phyloP scores from a whole-genome alignment of 2,113 vertebrate species.

The Charadrius vociferus region DNA sequence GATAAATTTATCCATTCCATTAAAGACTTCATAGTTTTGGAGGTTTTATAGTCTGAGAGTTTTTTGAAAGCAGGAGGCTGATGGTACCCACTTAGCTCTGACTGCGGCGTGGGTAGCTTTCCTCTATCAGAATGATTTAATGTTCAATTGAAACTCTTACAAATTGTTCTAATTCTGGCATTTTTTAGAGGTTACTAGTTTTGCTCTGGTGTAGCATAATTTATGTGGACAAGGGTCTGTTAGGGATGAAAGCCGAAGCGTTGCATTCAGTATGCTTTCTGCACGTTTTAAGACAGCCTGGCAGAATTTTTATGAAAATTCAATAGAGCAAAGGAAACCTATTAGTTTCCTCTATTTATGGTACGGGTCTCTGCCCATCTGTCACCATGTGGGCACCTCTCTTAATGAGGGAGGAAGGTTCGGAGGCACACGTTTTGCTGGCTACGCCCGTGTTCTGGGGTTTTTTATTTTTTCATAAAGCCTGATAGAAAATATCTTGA shows the following conservation, averaged over 20 bases:
- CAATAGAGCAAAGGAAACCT: neutral
- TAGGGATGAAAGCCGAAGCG: neutral
- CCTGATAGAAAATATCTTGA: slow-evolving; percentile 21
- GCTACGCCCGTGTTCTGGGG: neutral
- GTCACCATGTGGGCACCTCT: neutral
- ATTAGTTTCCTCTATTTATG: neutral
- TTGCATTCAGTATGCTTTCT: neutral
- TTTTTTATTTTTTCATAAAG: neutral
- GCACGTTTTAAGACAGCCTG: neutral
- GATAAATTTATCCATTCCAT: slow-evolving; percentile 56
- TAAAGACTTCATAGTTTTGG: slow-evolving; percentile 25
- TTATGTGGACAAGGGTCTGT: neutral
- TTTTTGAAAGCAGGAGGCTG: slow-evolving; percentile 38
- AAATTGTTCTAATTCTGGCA: slow-evolving; percentile 26
- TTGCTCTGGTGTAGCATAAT: neutral
- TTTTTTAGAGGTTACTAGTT: neutral
- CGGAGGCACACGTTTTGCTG: neutral
- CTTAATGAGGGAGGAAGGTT: neutral
- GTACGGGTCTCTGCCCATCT: neutral
- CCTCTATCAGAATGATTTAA: slow-evolving; percentile 12
- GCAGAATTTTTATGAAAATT: neutral
- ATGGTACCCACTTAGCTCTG: slow-evolving; percentile 45
- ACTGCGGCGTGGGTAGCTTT: neutral
- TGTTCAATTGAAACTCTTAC: slow-evolving; percentile 10
- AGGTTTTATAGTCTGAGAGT: slow-evolving; percentile 32